Base-by-base conservation (phyloP, 2,888 invertebrate species). In the Onthophagus sagittarius region DNA sequence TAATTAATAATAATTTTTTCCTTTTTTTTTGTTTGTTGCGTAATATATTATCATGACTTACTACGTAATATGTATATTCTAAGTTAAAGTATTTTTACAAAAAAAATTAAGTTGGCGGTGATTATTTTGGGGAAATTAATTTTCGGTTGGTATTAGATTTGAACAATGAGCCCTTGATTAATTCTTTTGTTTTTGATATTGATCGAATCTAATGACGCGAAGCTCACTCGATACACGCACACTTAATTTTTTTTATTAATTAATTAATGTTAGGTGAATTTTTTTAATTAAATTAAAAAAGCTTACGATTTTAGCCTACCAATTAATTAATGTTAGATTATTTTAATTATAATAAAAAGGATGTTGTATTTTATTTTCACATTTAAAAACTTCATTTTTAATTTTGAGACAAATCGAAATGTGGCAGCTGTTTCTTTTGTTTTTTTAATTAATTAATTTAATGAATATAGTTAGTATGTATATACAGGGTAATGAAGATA, bases 1-100 rank as follows among this genome's bases (percentile, higher is more conserved):
- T 53, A 15, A 71, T 15, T 71, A 63, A 64, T 71, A 71, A 63
- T 71, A 63, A 33, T 14, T 14, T 70, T 9, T 62, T 31, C 62
- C 63, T 63, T 11, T 9, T 53, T 53, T 53, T 53, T 53, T 53
- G 39, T 53, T 53, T 53, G 2, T 53, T 53, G 39, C 39, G 39
- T 53, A 53, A 23, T 53, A 53, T 53, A 53, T 7, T 53, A 53
- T 53, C 6, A 53, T 53, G 11, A 53, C 39, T 23, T 23, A 11
- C 39, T 53, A 53, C 39, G 39, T 53, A 53, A 53, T 53, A 53
- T 53, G 39, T 53, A 53, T 53, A 53, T 53, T 53, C 39, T 53
- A 53, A 2, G 39, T 53, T 23, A 23, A 23, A 23, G 3, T 23
- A 23, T 23, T 23, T 23, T 2, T 23, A 69, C 23, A 23, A 69